These are phyloP conservation scores for Galaxea fascicularis DNA, from an alignment of 92 coral and sea anemone species.

Conservation along the genomic window DNA sequence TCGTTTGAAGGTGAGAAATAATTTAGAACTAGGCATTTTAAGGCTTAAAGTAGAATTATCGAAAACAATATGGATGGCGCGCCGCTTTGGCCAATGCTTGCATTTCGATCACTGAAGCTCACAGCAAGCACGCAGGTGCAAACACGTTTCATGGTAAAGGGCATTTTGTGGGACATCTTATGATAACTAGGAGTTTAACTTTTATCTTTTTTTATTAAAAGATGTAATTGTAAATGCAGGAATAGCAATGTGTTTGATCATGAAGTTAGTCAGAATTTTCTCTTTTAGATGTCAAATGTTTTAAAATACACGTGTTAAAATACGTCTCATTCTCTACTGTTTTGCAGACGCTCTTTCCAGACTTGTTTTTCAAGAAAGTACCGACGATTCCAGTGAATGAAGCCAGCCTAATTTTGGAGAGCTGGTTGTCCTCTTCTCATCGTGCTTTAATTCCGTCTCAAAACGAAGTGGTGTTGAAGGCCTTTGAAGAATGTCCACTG, in stretches of 20 bases:
- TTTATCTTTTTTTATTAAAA: background rate
- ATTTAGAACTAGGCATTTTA: background rate
- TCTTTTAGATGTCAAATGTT: background rate
- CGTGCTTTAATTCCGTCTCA: slow-evolving; percentile 70
- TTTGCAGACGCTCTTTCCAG: slow-evolving; percentile 75
- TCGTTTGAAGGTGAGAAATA: slow-evolving; percentile 75
- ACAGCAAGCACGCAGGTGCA: too few species aligned
- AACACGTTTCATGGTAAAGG: too few species aligned
- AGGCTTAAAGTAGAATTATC: background rate
- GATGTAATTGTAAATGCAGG: background rate
- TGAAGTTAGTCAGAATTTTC: background rate
- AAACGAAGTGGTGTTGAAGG: slow-evolving; percentile 68
- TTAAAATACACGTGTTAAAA: too few species aligned
- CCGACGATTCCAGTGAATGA: slow-evolving; percentile 81
- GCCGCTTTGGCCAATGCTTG: background rate
- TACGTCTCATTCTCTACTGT: background rate
- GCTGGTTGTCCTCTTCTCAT: slow-evolving; percentile 77
- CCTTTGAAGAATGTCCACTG: slow-evolving; percentile 83
- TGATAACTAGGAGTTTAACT: background rate
- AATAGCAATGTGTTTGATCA: background rate
- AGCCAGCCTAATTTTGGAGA: slow-evolving; percentile 80
- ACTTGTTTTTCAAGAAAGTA: slow-evolving; percentile 78
- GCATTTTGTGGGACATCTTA: background rate
- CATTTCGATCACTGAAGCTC: background rate
- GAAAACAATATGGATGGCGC: background rate